Conservation (phyloP, 1,140 invertebrate species). For the Gryllus bimaculatus region DNA sequence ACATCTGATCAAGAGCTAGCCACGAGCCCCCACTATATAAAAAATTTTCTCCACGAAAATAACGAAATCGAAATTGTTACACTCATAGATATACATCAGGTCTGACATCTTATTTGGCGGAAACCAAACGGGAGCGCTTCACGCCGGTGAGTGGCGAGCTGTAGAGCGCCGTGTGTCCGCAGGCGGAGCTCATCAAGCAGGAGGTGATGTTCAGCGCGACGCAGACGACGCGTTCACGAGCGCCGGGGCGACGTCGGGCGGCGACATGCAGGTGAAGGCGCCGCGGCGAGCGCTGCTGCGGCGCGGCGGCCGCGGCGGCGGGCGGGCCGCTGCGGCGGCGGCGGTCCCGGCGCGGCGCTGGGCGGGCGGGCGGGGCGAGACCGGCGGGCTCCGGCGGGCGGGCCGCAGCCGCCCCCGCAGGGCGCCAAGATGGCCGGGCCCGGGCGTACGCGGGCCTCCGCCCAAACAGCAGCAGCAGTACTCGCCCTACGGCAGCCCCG, state of each 20-base stretch:
- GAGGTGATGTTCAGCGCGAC: constrained; percentile 15
- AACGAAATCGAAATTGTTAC: too few species aligned
- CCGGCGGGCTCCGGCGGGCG: constrained; percentile 15
- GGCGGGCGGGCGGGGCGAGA: constrained; percentile 32
- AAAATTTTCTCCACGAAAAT: too few species aligned
- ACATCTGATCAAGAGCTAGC: too few species aligned
- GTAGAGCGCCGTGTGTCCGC: neutral
- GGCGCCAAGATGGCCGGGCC: neutral
- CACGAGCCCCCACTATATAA: too few species aligned
- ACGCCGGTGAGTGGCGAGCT: too few species aligned
- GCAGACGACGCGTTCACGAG: constrained; percentile 19
- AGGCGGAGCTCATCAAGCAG: constrained; percentile 15
- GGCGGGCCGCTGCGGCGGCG: constrained; percentile 19
- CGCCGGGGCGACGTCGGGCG: constrained; percentile 69
- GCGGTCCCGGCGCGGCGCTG: constrained; percentile 46
- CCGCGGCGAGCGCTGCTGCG: constrained; percentile 19
- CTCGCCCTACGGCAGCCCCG: constrained; percentile 55
- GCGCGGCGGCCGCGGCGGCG: neutral
- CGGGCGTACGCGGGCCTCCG: constrained; percentile 18
- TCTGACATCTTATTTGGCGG: too few species aligned
- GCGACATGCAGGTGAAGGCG: constrained; percentile 46
- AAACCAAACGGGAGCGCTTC: too few species aligned
- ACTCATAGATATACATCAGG: too few species aligned
- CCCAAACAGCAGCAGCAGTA: constrained; percentile 27
- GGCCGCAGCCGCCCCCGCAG: constrained; percentile 6